Evolutionary conservation across 2,888 invertebrate species (phyloP).

Genomic region (Euproctis similis): DNA sequence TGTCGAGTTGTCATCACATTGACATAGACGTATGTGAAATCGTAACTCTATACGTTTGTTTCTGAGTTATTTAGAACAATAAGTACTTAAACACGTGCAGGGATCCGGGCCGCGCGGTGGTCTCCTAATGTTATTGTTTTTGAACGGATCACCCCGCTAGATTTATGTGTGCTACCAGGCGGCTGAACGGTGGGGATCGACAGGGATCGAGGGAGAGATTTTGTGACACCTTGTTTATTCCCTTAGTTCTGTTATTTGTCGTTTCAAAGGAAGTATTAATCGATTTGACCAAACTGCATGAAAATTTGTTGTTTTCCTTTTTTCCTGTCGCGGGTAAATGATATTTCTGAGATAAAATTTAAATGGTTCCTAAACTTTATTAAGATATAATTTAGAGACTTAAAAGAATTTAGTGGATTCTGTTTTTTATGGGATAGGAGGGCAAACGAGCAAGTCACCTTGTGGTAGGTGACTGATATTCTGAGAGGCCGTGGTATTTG

Average conservation of each 20-base stretch:
- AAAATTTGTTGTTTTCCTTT: too few species aligned
- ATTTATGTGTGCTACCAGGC: constrained; percentile 9
- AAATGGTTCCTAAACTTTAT: too few species aligned
- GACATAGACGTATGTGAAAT: too few species aligned
- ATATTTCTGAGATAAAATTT: too few species aligned
- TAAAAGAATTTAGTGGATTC: too few species aligned
- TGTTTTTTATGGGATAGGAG: too few species aligned
- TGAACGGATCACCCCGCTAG: constrained; percentile 5
- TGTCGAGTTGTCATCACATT: too few species aligned
- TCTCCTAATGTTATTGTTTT: constrained; percentile 17
- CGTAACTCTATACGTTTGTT: constrained; percentile 9
- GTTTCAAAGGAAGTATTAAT: neutral
- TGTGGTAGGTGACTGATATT: too few species aligned
- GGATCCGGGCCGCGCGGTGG: constrained; percentile 14
- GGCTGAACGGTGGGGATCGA: constrained; percentile 5
- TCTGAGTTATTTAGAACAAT: constrained; percentile 5
- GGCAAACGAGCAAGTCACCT: too few species aligned
- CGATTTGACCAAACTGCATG: neutral
- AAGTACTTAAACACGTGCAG: constrained; percentile 12
- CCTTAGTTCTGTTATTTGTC: neutral
- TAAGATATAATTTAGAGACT: too few species aligned
- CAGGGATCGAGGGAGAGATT: constrained; percentile 4
- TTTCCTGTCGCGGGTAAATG: too few species aligned
- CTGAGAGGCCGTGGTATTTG: too few species aligned
- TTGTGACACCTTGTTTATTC: constrained; percentile 1